A percentile compares a stretch with the other conserved stretches of the same genome.
These are phyloP conservation scores for Leptinotarsa undecemlineata DNA, from an alignment of 1,140 invertebrate species.

Conservation along the genomic window DNA sequence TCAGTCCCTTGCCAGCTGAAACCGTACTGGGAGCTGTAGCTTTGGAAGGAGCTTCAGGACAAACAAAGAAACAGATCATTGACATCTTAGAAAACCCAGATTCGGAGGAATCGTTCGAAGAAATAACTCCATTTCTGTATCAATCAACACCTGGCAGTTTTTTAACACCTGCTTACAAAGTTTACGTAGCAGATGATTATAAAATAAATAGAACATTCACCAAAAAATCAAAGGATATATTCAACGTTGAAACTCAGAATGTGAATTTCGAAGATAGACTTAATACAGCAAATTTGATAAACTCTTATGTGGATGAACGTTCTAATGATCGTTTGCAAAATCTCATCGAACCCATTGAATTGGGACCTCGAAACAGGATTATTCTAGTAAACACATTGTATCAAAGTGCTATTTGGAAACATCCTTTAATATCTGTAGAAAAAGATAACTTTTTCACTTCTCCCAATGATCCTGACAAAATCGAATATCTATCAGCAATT, in stretches of 20 bases:
- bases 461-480: conserved; percentile 64
- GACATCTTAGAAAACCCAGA: neutral
- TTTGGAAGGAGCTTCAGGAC: neutral
- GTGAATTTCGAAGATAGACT: neutral
- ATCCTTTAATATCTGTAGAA: conserved; percentile 52
- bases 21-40: neutral
- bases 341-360: conserved; percentile 61
- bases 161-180: neutral
- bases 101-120: neutral
- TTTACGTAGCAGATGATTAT: neutral
- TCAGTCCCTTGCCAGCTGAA: neutral
- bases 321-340: conserved; percentile 53
- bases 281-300: neutral
- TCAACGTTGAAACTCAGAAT: neutral
- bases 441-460: conserved; percentile 56
- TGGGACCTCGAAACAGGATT: conserved; percentile 61
- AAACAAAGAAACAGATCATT: neutral
- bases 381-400: conserved; percentile 82
- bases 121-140: neutral
- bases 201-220: neutral
- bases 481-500: conserved; percentile 85
- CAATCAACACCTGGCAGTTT: neutral
- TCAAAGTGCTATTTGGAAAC: conserved; percentile 75
- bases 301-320: neutral
- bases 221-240: neutral